Base-by-base conservation (phyloP, 2,888 invertebrate genomes). In the Tribolium freemani region DNA sequence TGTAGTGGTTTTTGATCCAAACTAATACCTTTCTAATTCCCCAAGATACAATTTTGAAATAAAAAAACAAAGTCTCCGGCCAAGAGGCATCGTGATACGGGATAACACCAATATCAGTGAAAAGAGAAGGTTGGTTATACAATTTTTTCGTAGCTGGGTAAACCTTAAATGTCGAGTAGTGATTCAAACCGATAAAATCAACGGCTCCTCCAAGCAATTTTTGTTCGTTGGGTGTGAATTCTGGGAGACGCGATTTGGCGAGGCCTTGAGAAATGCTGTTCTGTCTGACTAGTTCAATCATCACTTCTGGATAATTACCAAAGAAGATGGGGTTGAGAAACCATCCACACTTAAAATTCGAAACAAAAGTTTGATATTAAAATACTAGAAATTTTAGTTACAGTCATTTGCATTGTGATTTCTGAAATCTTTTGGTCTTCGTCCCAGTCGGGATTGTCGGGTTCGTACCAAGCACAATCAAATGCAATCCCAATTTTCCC, bases 161-260 rank as follows among this genome's bases (percentile, higher is more conserved):
- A 81, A 86, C 86, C 13, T 87, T 60, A 64, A 78, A 85, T 0
- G 90, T 88, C 78, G 90, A 88, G 80, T 91, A 92, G 76, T 90
- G 89, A 77, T 91, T 91, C 13, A 91, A 79, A 0, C 90, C 91
- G 51, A 90, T 87, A 81, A 90, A 91, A 78, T 91, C 91, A 0
- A 88, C 86, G 60, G 89, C 75, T 80, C 86, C 91, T 88, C 77
- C 58, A 81, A 83, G 68, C 26, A 58, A 53, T 48, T 74, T 70
- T 57, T 88, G 87, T 85, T 89, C 88, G 79, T 87, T 83, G n/a
- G 80, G 72, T 0, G 87, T 85, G 76, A 89, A 89, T 70, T 83
- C 84, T 10, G 89, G 90, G 16, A 90, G 83, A 8, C 90, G 85
- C 3, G 89, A 89, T 71, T 87, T 80, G n/a, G 81, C 76, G 74